Evolutionary conservation across 2,888 invertebrate species (phyloP).

Genomic region (Drosophila birchii): DNA sequence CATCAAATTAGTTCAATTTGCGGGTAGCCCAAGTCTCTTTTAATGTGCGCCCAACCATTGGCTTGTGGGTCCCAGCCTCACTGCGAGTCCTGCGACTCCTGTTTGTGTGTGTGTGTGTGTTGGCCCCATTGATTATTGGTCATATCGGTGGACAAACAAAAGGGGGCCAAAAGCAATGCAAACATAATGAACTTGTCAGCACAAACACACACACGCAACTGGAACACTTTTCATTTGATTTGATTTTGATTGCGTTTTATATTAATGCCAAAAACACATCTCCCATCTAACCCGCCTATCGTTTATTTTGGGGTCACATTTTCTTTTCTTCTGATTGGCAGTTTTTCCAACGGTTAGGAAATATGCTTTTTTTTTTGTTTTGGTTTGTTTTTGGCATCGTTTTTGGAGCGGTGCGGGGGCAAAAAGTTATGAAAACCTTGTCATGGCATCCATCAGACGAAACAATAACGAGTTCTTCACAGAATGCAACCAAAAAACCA

Average conservation of each 20-base stretch:
- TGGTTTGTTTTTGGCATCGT: constrained; percentile 29
- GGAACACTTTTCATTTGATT: constrained; percentile 81
- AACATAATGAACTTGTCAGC: constrained; percentile 80
- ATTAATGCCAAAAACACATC: constrained; percentile 62
- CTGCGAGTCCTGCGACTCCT: not conserved
- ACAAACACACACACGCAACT: constrained; percentile 48
- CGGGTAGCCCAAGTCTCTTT: constrained; percentile 64
- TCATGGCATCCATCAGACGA: constrained; percentile 43
- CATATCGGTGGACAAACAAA: constrained; percentile 64
- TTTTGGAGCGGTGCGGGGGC: not conserved
- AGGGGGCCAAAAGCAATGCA: constrained; percentile 60
- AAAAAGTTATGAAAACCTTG: constrained; percentile 62
- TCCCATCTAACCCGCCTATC: not conserved
- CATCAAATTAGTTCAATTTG: constrained; percentile 77
- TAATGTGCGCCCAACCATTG: constrained; percentile 56
- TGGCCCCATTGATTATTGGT: constrained; percentile 48
- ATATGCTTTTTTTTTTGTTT: constrained; percentile 2
- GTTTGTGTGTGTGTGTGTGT: constrained; percentile 18
- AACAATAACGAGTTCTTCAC: constrained; percentile 26
- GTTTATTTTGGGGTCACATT: constrained; percentile 19
- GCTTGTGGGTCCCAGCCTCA: constrained; percentile 9
- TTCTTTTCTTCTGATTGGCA: constrained; percentile 39
- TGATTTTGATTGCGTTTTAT: constrained; percentile 78
- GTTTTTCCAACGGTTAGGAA: not conserved
- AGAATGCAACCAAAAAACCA: constrained; percentile 1